Base-by-base conservation (phyloP, 2,888 invertebrate species). In the Podabrus alpinus region DNA sequence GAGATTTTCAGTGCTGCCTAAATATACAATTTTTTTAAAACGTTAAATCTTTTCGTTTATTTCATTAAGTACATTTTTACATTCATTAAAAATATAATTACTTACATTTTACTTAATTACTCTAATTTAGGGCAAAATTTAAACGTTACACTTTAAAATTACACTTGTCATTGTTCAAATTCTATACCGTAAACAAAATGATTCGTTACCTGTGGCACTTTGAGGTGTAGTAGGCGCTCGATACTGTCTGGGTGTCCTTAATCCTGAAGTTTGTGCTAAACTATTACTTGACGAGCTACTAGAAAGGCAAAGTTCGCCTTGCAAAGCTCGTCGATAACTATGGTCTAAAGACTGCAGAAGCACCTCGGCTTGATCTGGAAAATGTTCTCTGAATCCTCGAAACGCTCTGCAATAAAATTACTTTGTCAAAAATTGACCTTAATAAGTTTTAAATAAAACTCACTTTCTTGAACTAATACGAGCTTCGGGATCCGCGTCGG, bases 401-500 rank as follows among this genome's bases (percentile, higher is more conserved):
- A 93, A 98, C n/a, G 97, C 95, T 84, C 96, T 95, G 9, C 7
- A 64, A 64, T 0, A n/a, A 64, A 64, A 64, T 13, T 3, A 9
- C 15, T 1, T 1, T 60, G 10, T 9, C 0, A 16, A 10, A 16
- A 3, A 3, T 15, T 19, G 7, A 5, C 59, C 9, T 19, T 19
- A 19, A 19, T 9, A 19, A n/a, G 13, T 17, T 13, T 15, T 5
- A 59, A 60, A 68, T 60, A 45, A 78, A 72, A 25, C 89, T 87
- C 86, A 97, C 96, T 93, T 94, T 84, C 97, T 90, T 0, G 95
- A 94, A 82, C 91, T 91, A 10, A 92, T 92, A 80, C 99, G 88
- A 0, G 98, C 97, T 69, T 95, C 95, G 24, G 94, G 92, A 87
- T 99, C 99, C 0, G 99, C 98, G 89, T 99, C 99, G 1, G 93